Evolutionary conservation across 1,140 invertebrate species (phyloP).

Genomic region (Oreohelix idahoensis): DNA sequence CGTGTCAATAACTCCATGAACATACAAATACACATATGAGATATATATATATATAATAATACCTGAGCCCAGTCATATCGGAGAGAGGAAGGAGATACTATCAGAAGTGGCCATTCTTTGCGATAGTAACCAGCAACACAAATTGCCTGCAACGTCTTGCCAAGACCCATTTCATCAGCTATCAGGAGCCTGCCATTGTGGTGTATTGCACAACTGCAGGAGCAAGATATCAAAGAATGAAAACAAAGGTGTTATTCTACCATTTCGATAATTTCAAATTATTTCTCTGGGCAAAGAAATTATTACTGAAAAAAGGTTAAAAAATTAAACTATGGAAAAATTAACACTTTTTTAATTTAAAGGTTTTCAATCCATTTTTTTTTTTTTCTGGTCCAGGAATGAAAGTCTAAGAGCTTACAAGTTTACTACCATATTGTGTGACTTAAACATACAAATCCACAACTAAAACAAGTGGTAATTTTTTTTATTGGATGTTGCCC

Average conservation of each 20-base stretch:
- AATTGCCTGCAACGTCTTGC: constrained; percentile 96
- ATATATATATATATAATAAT: too few relatives aligned
- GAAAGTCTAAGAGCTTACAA: too few relatives aligned
- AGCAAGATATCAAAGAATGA: not conserved
- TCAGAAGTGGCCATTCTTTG: constrained; percentile 91
- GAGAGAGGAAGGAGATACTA: constrained; percentile 77
- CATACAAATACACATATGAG: too few relatives aligned
- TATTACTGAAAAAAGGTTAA: not conserved
- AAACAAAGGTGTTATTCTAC: not conserved
- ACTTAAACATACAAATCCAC: too few relatives aligned
- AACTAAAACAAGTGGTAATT: too few relatives aligned
- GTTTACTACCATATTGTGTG: too few relatives aligned
- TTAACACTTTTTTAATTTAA: not conserved
- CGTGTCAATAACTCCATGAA: too few relatives aligned
- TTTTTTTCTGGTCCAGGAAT: too few relatives aligned
- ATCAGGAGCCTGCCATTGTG: constrained; percentile 62
- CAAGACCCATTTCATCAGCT: constrained; percentile 87
- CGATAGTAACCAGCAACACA: constrained; percentile 91
- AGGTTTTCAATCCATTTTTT: not conserved
- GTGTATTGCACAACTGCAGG: constrained; percentile 59
- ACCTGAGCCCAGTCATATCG: constrained; percentile 74
- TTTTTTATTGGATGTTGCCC: too few relatives aligned
- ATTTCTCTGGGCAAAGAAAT: too few relatives aligned
- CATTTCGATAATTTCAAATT: not conserved
- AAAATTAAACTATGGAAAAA: not conserved